Evolutionary conservation across 1,140 invertebrate species (phyloP), one percentile per base, ranked within the genome.

Genomic region (Atta cephalotes): DNA sequence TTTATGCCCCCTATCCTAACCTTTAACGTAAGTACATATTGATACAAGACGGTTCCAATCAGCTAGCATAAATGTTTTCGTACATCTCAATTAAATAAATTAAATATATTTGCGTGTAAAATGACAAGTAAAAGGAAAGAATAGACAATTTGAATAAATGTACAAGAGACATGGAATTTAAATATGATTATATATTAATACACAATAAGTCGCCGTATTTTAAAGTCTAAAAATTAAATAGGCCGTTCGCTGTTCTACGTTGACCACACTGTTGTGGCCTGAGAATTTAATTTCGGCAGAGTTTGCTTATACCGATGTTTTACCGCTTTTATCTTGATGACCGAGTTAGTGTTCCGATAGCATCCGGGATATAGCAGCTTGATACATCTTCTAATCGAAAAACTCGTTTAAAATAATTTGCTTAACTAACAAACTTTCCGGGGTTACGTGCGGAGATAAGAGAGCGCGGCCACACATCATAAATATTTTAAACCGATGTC

Each of bases 231-330:
- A 10, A 45, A 1, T 76, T 74, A 74, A 76, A 82, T 35, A 51
- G 51, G 10, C n/a, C 68, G 10, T 62, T 18, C 35, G 25, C 66
- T 62, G 31, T 60, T 39, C 49, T 25, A n/a, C 51, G 31, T 58
- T 51, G 9, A 31, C 65, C 65, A 21, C 80, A n/a, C 7, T 25
- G 53, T 31, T 72, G 68, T 16, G 80, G 65, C 51, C 18, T 45
- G 78, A 58, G n/a, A 84, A 76, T 84, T 74, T 84, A 74, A 84
- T 84, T 82, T 74, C 56, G 45, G 25, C 70, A 14, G 35, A 84
- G 80, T 76, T 72, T 62, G 79, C 80, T 82, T 35, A 2, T 56
- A 74, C 28, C 70, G 28, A 84, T 63, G 45, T 76, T 84, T 74
- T 76, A 76, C 74, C 80, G 56, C 28, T 62, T 74, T 74, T 84